Percentiles rank a stretch among this genome's conserved stretches.
Evolutionary conservation across 2,113 vertebrate species (phyloP).

Genomic region (Vulpes ferrilata): DNA sequence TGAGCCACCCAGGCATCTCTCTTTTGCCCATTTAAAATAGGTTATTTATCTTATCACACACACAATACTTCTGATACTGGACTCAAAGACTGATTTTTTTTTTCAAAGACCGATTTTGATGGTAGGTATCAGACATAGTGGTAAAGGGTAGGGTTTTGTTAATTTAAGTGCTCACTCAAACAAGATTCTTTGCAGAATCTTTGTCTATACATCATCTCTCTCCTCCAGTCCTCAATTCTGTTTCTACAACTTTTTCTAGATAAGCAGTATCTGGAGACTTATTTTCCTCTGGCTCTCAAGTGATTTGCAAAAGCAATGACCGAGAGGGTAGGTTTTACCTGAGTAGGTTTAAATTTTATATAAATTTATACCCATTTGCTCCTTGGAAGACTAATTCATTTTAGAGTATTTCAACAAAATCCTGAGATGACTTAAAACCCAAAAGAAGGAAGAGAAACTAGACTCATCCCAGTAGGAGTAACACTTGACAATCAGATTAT

Average conservation of each 20-base stretch:
- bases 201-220: neutral
- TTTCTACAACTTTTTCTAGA: conserved; percentile 25
- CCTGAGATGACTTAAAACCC: conserved; percentile 2
- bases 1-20: too few species aligned
- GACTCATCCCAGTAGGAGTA: neutral
- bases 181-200: conserved; percentile 16
- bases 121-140: neutral
- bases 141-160: neutral
- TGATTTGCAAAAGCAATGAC: neutral
- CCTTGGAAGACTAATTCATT: conserved; percentile 22
- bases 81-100: neutral
- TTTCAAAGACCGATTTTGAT: neutral
- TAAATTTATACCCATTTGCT: neutral
- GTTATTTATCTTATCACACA: neutral
- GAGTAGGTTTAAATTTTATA: conserved; percentile 24
- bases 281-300: neutral
- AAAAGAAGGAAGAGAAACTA: conserved; percentile 23
- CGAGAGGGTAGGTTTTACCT: conserved; percentile 15
- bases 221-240: neutral
- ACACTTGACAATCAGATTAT: conserved; percentile 43
- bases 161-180: neutral
- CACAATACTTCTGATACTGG: neutral
- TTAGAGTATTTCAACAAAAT: neutral
- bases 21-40: neutral
- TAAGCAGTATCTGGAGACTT: neutral